Evolutionary conservation across 2,888 invertebrate species (phyloP), one percentile per base, ranked within the genome.

Genomic region (Apocheima hispidaria): DNA sequence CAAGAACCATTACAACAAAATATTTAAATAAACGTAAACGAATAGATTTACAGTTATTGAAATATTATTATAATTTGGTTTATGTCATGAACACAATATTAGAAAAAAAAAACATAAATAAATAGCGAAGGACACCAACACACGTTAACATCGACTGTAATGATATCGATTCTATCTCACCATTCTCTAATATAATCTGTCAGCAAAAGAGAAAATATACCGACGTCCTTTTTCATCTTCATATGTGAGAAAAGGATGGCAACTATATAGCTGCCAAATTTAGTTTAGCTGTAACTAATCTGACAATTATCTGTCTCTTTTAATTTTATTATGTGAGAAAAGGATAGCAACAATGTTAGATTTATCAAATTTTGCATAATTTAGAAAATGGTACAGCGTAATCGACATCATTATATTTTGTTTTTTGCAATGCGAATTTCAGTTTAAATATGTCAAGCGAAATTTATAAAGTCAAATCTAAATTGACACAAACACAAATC

Each of bases 41-140:
- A 46, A 18, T 16, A 12, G n/a, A 23, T 69, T 70, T 58, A 61
- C 48, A 9, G 48, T 70, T 60, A 60, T 44, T 4, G 50, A 30
- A 35, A n/a, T 35, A 4, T 59, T 51, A 56, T 53, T 52, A 69
- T 65, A 74, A 76, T 80, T 81, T 81, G 81, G 78, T 70, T 69
- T 72, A 69, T 58, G 68, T 68, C 70, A 68, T 78, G 73, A 83
- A 83, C 82, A 83, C 79, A 80, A 40, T 63, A 61, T 60, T 65
- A 68, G 38, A 58, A 51, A 46, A 36, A 36, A 68, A 49, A n/a
- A n/a, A 5, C 55, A 52, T 50, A 14, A 54, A 18, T 63, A 30
- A 48, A 41, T 43, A 62, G 2, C 5, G 30, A 54, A 52, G 50
- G 63, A 63, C 52, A 69, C 54, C 56, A 54, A 71, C 64, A 72